These are phyloP conservation scores for Amphimedon queenslandica DNA, from an alignment of 37 sponge, comb jelly and placozoan species.

Conservation along the genomic window DNA sequence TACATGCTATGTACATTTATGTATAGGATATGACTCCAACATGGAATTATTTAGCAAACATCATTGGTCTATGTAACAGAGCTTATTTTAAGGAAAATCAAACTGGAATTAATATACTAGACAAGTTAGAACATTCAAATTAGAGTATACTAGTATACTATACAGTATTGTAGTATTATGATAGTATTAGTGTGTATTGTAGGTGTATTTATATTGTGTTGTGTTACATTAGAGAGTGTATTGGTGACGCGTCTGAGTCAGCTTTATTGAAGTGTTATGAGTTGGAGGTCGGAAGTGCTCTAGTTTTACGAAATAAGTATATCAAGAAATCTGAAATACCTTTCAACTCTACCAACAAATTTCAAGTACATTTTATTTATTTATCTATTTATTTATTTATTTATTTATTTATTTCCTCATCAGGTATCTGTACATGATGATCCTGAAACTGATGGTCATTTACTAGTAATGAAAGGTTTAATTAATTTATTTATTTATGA, in stretches of 20 bases:
- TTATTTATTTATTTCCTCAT: not conserved
- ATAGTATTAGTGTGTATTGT: too few relatives aligned
- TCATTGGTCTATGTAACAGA: conserved; percentile 88
- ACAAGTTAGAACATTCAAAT: conserved; percentile 41
- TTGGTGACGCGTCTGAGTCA: conserved; percentile 94
- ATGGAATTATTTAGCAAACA: conserved; percentile 74
- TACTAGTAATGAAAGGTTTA: conserved; percentile 94
- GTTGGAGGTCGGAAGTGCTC: conserved; percentile 58
- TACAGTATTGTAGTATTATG: too few relatives aligned
- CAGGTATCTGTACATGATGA: conserved; percentile 89
- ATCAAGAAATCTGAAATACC: conserved; percentile 91
- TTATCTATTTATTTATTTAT: not conserved
- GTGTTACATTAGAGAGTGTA: conserved; percentile 37
- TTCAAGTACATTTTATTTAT: conserved; percentile 39
- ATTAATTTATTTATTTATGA: not conserved
- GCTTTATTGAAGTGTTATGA: conserved; percentile 93
- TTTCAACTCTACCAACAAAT: conserved; percentile 97
- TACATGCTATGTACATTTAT: too few relatives aligned
- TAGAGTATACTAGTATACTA: too few relatives aligned
- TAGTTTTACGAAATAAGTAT: conserved; percentile 42
- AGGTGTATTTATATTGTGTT: not conserved
- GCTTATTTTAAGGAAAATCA: conserved; percentile 73
- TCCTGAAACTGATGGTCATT: conserved; percentile 42
- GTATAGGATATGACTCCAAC: conserved; percentile 33
- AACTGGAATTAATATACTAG: conserved; percentile 40